Conservation (phyloP, 2,797 vertebrate genomes). For the Rhinella marina region DNA sequence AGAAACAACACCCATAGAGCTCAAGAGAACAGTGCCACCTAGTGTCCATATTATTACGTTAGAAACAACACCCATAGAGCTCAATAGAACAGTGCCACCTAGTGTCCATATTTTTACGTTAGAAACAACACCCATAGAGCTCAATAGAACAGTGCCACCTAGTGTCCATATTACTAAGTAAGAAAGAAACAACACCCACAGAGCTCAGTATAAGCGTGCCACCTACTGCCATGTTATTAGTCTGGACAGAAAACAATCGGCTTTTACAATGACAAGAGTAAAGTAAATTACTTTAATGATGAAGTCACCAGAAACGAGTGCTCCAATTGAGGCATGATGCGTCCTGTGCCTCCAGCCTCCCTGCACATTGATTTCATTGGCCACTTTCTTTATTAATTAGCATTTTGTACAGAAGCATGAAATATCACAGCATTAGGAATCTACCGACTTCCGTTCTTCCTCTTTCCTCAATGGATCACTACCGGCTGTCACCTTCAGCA, state of each 20-base stretch:
- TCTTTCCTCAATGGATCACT: constrained; percentile 72
- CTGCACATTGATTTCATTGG: not conserved
- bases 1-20: not conserved
- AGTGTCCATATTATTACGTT: not conserved
- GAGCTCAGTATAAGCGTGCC: not conserved
- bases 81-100: not conserved
- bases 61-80: not conserved
- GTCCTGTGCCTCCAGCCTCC: not conserved
- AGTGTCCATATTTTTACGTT: not conserved
- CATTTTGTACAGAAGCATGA: not conserved
- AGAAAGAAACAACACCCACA: too few species aligned
- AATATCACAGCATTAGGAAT: not conserved
- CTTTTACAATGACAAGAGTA: not conserved
- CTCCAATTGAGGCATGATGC: not conserved
- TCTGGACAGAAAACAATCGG: not conserved
- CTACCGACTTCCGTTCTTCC: not conserved
- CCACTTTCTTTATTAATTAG: constrained; percentile 10
- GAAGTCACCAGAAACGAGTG: not conserved
- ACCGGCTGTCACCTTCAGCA: constrained; percentile 85
- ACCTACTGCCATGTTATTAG: not conserved
- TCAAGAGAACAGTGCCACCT: not conserved
- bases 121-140: not conserved
- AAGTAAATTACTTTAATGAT: not conserved
- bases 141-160: not conserved
- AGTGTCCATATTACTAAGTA: not conserved